Conservation (phyloP, 2,888 invertebrate species). For the Phragmatobia fuliginosa region DNA sequence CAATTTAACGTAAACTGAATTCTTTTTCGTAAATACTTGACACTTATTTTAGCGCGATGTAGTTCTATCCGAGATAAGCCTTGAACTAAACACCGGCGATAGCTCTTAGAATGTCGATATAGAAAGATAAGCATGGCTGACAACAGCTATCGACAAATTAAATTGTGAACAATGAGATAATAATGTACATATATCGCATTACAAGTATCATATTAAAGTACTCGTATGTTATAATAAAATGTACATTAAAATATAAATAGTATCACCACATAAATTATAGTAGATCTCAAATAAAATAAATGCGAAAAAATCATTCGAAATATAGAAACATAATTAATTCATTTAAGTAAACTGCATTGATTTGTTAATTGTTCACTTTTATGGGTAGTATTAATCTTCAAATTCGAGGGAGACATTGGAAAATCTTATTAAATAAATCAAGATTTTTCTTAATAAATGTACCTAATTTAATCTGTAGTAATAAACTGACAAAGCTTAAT, state of each 20-base stretch:
- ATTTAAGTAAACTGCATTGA: neutral
- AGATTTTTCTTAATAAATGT: too few relatives aligned
- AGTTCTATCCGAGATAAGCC: slow-evolving; percentile 39
- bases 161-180: slow-evolving; percentile 35
- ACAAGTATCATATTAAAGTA: neutral
- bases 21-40: neutral
- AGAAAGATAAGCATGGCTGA: slow-evolving; percentile 36
- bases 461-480: too few relatives aligned
- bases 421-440: neutral
- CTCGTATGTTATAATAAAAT: neutral
- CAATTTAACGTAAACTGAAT: slow-evolving; percentile 1
- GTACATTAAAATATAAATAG: neutral
- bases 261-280: neutral
- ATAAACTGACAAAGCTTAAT: too few relatives aligned
- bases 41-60: slow-evolving; percentile 22
- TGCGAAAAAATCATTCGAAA: neutral
- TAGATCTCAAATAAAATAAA: neutral
- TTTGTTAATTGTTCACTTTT: neutral
- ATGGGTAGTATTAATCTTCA: neutral
- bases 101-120: slow-evolving; percentile 36
- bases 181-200: slow-evolving; percentile 9
- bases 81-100: slow-evolving; percentile 48
- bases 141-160: slow-evolving; percentile 45
- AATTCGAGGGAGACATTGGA: neutral
- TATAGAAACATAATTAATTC: neutral